Evolutionary conservation across 2,797 vertebrate genomes (phyloP), one percentile per base, ranked within the genome.

Genomic region (Gephyroberyx darwinii): DNA sequence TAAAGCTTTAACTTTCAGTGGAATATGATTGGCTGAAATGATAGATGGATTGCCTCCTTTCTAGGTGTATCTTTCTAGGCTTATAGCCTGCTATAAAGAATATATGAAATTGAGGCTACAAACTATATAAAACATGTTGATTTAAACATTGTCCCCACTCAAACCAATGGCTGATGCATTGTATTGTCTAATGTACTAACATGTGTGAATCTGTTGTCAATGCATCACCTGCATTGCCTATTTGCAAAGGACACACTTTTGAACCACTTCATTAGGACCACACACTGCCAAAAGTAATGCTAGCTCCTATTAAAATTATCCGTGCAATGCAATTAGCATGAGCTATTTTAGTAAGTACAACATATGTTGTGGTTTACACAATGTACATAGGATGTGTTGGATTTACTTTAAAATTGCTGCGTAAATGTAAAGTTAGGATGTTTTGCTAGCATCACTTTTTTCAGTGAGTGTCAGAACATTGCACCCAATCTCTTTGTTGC

Each of bases 111-210:
- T 14, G 47, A 77, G 63, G 50, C 73, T 62, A 58, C 69, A 80
- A 69, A 81, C 59, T 26, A 45, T 59, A 75, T 55, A 69, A 79
- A 66, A 62, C 53, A 54, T 65, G 53, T 83, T 56, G 22, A 74
- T 61, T 75, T 75, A 84, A 81, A 85, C 74, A 69, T 71, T 48
- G 51, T 70, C 56, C 80, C 69, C 77, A 78, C 43, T 60, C 30
- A 47, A 48, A 45, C 88, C 81, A 89, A 71, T 85, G 84, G 81
- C 89, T 89, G 83, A 89, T 89, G 84, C 84, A 77, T 86, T 90
- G 85, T 77, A 83, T 85, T 88, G 87, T 86, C 87, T 88, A 82
- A 86, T 86, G 80, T 88, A 93, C 86, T 78, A 92, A 92, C 86
- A 90, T 88, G 84, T 91, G 83, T 91, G 87, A 84, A 84, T 83